Evolutionary conservation across 2,888 invertebrate species (phyloP), one percentile per base, ranked within the genome.

Genomic region (Oscheius sp.): DNA sequence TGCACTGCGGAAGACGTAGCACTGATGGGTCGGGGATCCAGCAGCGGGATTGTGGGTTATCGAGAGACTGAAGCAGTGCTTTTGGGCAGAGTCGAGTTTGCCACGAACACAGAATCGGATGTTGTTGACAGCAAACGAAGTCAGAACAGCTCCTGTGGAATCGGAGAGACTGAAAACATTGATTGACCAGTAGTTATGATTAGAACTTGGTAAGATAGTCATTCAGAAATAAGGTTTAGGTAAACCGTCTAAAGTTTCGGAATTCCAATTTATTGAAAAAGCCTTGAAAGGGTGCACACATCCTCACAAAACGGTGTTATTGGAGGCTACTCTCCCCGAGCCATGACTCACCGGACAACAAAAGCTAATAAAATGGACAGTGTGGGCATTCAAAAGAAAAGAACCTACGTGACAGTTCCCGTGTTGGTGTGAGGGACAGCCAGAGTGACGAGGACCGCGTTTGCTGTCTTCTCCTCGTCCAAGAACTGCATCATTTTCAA

Each of bases 51-150:
- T 66, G 29, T 89, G 86, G 2, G 96, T 94, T 93, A 96, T 96
- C 0, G 97, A 97, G 91, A 98, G 97, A 9, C 97, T 97, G 91
- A 98, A 98, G 90, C 98, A 98, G n/a, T 94, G 93, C 3, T 76
- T 79, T 86, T 96, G 96, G 0, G 92, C 92, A 32, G 94, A 93
- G 62, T 93, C 94, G 11, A 93, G 92, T 48, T 93, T 93, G 7
- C 98, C 98, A 65, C 96, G 93, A 7, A 96, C 96, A 91, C 96
- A 98, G 91, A 96, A 96, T 11, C 86, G 82, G 21, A 88, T 87
- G 55, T 85, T 82, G 32, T 81, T 82, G 21, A 89, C 71, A 2
- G 95, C 94, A 90, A 95, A 98, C 2, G 94, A 93, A 0, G 94
- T 93, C 90, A 96, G 95, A 80, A 95, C 94, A 65, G 91, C 92